phyloP scores from a whole-genome alignment of 2,113 vertebrate species.

The Leptosomus discolor region DNA sequence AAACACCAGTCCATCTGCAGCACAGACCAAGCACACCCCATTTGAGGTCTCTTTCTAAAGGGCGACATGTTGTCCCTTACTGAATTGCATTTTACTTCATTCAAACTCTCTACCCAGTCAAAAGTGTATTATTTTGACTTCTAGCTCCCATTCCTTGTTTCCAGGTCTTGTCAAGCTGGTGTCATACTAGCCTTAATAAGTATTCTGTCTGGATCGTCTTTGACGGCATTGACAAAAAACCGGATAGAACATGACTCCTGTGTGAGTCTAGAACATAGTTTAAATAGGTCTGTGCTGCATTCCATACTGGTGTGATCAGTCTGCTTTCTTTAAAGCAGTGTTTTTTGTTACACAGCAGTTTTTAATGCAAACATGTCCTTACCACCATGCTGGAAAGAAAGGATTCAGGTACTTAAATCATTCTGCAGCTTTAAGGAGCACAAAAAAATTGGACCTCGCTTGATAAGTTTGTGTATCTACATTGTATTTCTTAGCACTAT shows the following conservation, averaged over 20 bases:
- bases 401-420: background rate
- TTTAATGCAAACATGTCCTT: background rate
- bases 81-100: background rate
- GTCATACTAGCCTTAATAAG: background rate
- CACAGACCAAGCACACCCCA: background rate
- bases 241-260: background rate
- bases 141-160: background rate
- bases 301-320: background rate
- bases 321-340: background rate
- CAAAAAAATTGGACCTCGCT: background rate
- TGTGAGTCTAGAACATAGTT: background rate
- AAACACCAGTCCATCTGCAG: background rate
- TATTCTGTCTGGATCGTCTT: background rate
- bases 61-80: accelerated
- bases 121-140: background rate
- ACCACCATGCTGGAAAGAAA: background rate
- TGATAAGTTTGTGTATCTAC: background rate
- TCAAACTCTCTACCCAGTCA: background rate
- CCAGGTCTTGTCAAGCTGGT: accelerated
- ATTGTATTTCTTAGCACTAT: background rate
- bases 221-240: background rate
- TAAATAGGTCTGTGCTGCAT: background rate
- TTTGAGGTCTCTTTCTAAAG: background rate
- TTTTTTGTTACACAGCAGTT: background rate
- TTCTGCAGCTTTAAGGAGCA: background rate